phyloP scores from a whole-genome alignment of 2,113 vertebrate genomes.

The Hypocryptadius cinnamomeus region DNA sequence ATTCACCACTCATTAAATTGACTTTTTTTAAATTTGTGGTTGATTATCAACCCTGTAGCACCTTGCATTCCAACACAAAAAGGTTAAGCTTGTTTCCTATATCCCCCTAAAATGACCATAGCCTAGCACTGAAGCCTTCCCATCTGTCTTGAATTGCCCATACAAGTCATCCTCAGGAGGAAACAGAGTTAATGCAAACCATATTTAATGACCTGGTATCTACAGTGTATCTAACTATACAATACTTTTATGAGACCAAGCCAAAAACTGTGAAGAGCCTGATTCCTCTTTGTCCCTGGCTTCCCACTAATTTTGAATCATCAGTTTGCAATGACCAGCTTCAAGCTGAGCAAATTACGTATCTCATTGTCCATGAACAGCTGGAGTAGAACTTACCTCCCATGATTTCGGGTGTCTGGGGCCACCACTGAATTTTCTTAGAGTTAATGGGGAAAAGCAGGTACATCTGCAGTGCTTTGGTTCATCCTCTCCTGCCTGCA shows the following conservation, averaged over 20 bases:
- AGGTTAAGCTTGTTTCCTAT: neutral
- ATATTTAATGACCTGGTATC: neutral
- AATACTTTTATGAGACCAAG: neutral
- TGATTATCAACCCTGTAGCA: neutral
- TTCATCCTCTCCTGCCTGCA: neutral
- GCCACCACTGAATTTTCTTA: neutral
- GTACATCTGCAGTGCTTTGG: neutral
- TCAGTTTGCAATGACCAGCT: neutral
- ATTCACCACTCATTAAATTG: neutral
- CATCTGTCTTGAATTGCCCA: neutral
- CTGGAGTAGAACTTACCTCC: neutral
- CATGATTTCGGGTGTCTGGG: neutral
- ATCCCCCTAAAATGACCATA: neutral
- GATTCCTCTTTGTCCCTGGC: neutral
- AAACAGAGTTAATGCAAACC: neutral
- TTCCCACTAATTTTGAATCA: neutral
- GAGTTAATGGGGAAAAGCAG: neutral
- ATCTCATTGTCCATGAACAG: neutral
- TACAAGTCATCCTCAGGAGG: neutral
- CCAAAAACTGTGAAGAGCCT: neutral
- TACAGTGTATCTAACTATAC: neutral
- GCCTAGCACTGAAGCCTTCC: neutral
- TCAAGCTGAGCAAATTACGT: neutral
- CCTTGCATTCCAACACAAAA: neutral
- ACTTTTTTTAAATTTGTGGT: neutral